Conservation (phyloP, 2,113 vertebrate species). For the Eolophus roseicapilla region DNA sequence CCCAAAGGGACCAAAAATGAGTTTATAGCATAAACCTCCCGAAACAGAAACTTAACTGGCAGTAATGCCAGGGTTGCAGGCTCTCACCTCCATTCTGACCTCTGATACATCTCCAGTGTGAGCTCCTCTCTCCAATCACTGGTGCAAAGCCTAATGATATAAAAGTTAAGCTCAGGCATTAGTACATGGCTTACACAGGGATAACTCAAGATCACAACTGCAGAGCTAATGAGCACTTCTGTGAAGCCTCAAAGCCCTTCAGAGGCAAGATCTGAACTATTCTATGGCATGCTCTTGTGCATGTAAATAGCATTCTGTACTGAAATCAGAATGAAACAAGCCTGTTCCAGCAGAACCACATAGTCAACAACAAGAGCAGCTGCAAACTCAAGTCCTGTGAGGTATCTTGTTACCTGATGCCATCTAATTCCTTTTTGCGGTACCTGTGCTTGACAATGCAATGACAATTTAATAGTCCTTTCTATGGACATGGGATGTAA, state of each 20-base stretch:
- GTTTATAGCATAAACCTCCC: background rate
- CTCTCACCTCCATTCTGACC: background rate
- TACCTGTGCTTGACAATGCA: background rate
- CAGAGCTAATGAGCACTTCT: background rate
- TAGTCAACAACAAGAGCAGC: background rate
- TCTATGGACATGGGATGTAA: background rate
- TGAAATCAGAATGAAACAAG: background rate
- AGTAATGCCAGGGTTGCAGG: background rate
- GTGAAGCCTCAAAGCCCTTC: background rate
- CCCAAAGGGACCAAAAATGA: background rate
- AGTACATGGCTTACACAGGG: background rate
- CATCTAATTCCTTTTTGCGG: background rate
- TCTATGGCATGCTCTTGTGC: background rate
- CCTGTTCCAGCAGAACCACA: background rate
- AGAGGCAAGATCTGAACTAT: background rate
- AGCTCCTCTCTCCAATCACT: background rate
- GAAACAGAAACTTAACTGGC: background rate
- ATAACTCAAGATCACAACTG: background rate
- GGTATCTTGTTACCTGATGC: background rate
- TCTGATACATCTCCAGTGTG: fast-evolving
- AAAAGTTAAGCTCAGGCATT: background rate
- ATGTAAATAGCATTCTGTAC: background rate
- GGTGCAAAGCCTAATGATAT: background rate
- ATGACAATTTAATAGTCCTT: background rate
- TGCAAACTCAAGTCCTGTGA: background rate